Conservation (phyloP, 2,113 vertebrate species). For the Mesitornis unicolor region DNA sequence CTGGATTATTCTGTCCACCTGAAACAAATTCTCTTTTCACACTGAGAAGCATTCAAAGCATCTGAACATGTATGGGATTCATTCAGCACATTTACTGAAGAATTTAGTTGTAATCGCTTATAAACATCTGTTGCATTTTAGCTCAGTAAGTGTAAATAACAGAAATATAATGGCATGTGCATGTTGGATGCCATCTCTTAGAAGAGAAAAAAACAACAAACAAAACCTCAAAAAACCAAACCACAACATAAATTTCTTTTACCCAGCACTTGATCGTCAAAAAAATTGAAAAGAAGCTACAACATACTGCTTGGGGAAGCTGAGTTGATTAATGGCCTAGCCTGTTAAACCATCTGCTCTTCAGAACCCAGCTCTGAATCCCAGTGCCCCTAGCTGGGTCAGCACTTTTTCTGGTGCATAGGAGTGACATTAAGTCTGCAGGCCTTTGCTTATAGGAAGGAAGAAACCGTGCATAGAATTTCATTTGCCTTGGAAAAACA, state of each 20-base stretch:
- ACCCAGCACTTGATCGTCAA: slow-evolving; percentile 14
- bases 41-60: slow-evolving; percentile 1
- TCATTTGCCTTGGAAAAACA: slow-evolving; percentile 51
- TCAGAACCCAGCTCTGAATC: slow-evolving; percentile 61
- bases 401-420: slow-evolving; percentile 72
- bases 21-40: slow-evolving; percentile 19
- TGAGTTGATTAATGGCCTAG: slow-evolving; percentile 70
- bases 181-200: neutral
- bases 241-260: slow-evolving; percentile 39
- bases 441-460: slow-evolving; percentile 59
- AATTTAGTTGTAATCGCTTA: slow-evolving; percentile 38
- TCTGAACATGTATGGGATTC: slow-evolving; percentile 29
- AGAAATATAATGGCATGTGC: slow-evolving; percentile 32
- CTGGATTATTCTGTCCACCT: slow-evolving; percentile 3
- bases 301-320: slow-evolving; percentile 37
- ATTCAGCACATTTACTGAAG: slow-evolving; percentile 46
- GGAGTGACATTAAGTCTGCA: slow-evolving; percentile 60
- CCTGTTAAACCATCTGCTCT: slow-evolving; percentile 65
- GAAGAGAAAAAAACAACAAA: neutral
- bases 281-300: neutral
- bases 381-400: slow-evolving; percentile 71
- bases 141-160: slow-evolving; percentile 53
- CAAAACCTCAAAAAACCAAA: no score
- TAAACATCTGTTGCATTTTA: slow-evolving; percentile 73
- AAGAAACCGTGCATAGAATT: slow-evolving; percentile 67